Conservation (phyloP, 92 coral and sea anemone species). For the Phymanthus crucifer region DNA sequence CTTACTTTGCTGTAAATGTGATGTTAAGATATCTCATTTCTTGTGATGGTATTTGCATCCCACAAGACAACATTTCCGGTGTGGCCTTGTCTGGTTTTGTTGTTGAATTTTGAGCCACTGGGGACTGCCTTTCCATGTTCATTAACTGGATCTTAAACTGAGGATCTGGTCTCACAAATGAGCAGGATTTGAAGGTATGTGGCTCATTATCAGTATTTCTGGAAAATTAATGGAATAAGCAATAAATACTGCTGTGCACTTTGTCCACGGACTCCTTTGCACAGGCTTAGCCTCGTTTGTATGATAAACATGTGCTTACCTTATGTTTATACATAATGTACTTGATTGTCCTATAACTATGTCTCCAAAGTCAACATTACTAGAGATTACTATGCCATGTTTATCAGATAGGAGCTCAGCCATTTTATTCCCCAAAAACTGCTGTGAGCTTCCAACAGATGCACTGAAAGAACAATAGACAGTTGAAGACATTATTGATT, state of each 20-base stretch:
- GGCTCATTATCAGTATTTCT: constrained; percentile 54
- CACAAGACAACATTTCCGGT: constrained; percentile 45
- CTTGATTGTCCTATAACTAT: constrained; percentile 58
- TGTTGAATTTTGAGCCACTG: constrained; percentile 4
- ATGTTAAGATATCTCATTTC: constrained; percentile 46
- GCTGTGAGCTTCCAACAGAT: constrained; percentile 45
- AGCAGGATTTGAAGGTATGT: constrained; percentile 53
- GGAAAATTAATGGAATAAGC: neutral
- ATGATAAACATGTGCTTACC: too few relatives aligned
- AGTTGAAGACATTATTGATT: neutral
- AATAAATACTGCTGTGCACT: too few relatives aligned
- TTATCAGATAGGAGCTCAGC: constrained; percentile 80
- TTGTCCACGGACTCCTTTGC: too few relatives aligned
- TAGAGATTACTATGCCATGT: constrained; percentile 63
- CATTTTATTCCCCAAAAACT: constrained; percentile 75
- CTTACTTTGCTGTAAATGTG: constrained; percentile 76
- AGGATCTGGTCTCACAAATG: constrained; percentile 59
- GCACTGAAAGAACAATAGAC: constrained; percentile 32
- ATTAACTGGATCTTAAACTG: constrained; percentile 42
- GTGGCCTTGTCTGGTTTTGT: constrained; percentile 4
- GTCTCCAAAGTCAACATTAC: constrained; percentile 72
- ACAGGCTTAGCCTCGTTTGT: too few relatives aligned
- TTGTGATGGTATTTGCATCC: constrained; percentile 50
- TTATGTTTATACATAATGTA: constrained; percentile 47
- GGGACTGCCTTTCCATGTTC: neutral